A percentile compares a stretch with the other conserved stretches of the same genome.
Evolutionary conservation across 2,113 vertebrate species (phyloP).

Genomic region (Corythoichthys intestinalis): DNA sequence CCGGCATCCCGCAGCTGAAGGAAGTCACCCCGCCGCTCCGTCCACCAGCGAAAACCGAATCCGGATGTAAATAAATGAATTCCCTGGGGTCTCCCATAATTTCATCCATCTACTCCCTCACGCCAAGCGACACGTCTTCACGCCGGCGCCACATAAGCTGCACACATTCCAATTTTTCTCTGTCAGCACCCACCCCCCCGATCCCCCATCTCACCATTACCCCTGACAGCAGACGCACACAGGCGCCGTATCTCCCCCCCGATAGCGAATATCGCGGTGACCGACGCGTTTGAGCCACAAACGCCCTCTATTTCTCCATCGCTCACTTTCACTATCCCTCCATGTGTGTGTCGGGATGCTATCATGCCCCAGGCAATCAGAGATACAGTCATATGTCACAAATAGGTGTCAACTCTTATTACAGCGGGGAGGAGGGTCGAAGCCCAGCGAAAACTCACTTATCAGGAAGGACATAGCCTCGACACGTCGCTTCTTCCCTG

Average conservation of each 20-base stretch:
- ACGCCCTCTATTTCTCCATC: conserved; percentile 51
- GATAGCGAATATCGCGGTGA: conserved; percentile 42
- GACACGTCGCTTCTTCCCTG: conserved; percentile 35
- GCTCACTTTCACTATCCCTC: conserved; percentile 47
- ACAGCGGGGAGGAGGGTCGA: conserved; percentile 46
- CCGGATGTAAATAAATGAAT: conserved; percentile 25
- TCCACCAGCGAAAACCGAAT: not conserved
- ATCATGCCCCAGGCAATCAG: conserved; percentile 73
- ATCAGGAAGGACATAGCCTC: conserved; percentile 73
- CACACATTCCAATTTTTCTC: conserved; percentile 18
- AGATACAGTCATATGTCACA: conserved; percentile 78
- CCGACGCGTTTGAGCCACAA: conserved; percentile 52
- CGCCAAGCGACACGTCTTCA: conserved; percentile 25
- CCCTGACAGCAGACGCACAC: conserved; percentile 4
- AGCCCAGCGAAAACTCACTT: conserved; percentile 66
- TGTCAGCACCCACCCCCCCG: not conserved
- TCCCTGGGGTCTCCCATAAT: conserved; percentile 23
- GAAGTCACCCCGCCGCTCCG: conserved; percentile 13
- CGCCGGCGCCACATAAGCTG: conserved; percentile 23
- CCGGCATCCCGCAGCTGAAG: conserved; percentile 1
- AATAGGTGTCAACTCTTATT: conserved; percentile 83
- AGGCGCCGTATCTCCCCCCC: conserved; percentile 29
- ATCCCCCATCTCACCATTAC: not conserved
- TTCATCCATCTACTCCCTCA: conserved; percentile 19
- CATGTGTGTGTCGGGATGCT: conserved; percentile 66